Evolutionary conservation across 1,140 invertebrate species (phyloP).

Genomic region (Drosophila gunungcola): DNA sequence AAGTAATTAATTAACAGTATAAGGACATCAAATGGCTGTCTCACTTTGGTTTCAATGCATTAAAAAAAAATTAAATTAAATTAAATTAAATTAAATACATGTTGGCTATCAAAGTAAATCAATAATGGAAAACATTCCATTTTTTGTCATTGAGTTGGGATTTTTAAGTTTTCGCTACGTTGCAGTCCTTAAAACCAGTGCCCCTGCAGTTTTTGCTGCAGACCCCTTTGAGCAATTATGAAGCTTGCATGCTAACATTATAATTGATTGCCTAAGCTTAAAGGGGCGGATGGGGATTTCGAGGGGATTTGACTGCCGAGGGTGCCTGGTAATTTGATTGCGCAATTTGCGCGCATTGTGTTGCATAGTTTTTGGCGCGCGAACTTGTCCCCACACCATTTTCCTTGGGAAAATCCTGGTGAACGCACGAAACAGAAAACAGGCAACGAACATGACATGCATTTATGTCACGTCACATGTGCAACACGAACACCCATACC

Average conservation of each 20-base stretch:
- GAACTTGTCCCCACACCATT: conserved; percentile 34
- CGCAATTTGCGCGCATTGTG: conserved; percentile 80
- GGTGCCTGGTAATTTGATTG: conserved; percentile 76
- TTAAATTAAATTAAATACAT: no score
- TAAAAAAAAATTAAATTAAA: no score
- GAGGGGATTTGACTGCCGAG: background rate
- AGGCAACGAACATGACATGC: conserved; percentile 83
- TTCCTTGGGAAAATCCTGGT: conserved; percentile 11
- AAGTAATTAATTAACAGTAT: no score
- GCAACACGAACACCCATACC: conserved; percentile 66
- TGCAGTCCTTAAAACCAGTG: conserved; percentile 1
- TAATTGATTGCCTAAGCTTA: conserved; percentile 80
- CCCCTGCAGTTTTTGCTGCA: background rate
- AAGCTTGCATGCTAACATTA: conserved; percentile 78
- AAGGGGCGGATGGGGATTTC: background rate
- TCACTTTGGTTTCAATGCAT: no score
- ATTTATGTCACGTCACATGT: conserved; percentile 84
- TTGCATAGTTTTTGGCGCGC: conserved; percentile 82
- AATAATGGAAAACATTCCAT: no score
- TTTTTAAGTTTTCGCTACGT: background rate
- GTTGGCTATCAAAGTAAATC: no score
- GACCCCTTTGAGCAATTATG: conserved; percentile 54
- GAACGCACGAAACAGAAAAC: conserved; percentile 71
- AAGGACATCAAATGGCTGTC: no score
- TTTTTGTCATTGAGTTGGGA: background rate